Evolutionary conservation across 2,888 invertebrate genomes (phyloP).

Genomic region (Heliconius ethilla): DNA sequence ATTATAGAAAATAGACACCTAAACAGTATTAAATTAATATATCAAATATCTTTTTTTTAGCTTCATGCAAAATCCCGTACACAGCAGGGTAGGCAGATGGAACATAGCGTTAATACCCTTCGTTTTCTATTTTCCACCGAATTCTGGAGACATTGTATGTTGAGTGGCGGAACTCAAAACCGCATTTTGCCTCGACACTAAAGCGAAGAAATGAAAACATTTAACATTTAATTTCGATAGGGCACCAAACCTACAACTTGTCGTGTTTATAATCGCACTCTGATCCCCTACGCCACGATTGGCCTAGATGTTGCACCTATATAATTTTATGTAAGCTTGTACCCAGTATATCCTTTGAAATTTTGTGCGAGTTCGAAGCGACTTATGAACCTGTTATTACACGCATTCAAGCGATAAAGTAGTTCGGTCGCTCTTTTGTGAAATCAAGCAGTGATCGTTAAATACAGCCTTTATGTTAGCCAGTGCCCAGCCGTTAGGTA

Average conservation of each 20-base stretch:
- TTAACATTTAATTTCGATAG: no score
- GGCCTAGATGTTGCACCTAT: background rate
- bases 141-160: no score
- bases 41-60: background rate
- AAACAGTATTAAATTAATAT: no score
- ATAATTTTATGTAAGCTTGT: background rate
- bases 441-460: constrained; percentile 18
- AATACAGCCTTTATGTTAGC: constrained; percentile 19
- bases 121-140: no score
- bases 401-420: constrained; percentile 9
- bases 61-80: background rate
- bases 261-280: no score
- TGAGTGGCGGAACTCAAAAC: no score
- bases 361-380: background rate
- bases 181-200: no score
- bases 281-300: no score
- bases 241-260: no score
- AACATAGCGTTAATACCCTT: no score
- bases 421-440: constrained; percentile 17
- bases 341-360: background rate
- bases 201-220: no score
- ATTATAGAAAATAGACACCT: no score
- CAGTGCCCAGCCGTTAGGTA: constrained; percentile 21
- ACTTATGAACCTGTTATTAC: constrained; percentile 13
- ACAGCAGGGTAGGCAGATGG: background rate